phyloP scores from a whole-genome alignment of 2,113 vertebrate genomes.

The Micronycteris hirsuta region DNA sequence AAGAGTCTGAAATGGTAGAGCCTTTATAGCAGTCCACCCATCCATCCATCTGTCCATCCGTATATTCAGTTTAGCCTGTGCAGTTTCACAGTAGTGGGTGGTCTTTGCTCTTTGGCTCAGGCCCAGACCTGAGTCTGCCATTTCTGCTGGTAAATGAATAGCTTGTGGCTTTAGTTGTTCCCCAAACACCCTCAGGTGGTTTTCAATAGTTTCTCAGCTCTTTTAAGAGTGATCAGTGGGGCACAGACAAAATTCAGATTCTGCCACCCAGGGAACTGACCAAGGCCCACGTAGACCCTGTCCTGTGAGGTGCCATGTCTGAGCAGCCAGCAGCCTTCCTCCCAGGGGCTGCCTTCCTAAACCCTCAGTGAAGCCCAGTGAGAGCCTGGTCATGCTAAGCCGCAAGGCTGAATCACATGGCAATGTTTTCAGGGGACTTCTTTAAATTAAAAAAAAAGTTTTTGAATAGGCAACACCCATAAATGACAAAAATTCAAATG shows the following conservation, averaged over 20 bases:
- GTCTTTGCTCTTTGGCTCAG: background rate
- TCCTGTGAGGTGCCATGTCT: background rate
- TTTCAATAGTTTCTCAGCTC: background rate
- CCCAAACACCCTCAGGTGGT: background rate
- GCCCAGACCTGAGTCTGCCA: background rate
- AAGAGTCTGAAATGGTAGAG: background rate
- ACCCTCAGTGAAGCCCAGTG: background rate
- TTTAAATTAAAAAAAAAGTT: background rate
- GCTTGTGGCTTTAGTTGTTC: background rate
- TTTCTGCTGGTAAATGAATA: background rate
- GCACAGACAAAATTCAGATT: background rate
- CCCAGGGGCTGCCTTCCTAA: background rate
- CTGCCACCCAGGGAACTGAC: background rate
- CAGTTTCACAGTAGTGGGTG: background rate
- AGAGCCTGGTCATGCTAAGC: background rate
- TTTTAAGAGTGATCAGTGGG: background rate
- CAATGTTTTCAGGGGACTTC: background rate
- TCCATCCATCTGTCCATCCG: background rate
- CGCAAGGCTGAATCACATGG: background rate
- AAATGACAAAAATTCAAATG: background rate
- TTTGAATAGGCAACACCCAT: background rate
- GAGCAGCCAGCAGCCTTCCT: background rate
- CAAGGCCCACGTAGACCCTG: background rate
- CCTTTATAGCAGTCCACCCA: background rate
- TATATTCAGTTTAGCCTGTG: background rate